These are phyloP conservation scores for Stichopus chloronotus DNA, from an alignment of 35 echinoderm and acorn worm species.

Conservation along the genomic window DNA sequence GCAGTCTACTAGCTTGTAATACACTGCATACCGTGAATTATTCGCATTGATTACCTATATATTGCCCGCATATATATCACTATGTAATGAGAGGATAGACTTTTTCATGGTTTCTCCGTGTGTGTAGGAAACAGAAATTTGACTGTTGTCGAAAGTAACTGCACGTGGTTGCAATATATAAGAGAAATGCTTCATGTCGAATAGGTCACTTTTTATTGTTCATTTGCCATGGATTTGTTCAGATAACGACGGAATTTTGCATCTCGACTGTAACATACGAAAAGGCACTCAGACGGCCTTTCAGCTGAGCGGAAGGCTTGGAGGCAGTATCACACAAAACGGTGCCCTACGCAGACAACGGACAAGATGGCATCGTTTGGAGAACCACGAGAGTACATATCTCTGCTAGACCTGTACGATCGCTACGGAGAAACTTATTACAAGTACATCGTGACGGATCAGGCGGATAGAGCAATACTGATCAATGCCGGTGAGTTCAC, in stretches of 20 bases:
- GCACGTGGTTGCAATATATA: not conserved
- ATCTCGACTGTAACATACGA: not conserved
- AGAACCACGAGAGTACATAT: conserved; percentile 4
- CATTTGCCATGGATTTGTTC: not conserved
- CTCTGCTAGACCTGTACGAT: not conserved
- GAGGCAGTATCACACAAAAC: no score
- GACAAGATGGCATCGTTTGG: conserved; percentile 42
- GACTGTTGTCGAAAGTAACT: not conserved
- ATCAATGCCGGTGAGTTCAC: conserved; percentile 42
- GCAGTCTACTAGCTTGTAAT: not conserved
- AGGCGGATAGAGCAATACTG: conserved; percentile 33
- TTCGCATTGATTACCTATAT: conserved; percentile 11
- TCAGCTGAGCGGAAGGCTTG: not conserved
- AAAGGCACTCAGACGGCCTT: not conserved
- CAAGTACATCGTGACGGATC: not conserved
- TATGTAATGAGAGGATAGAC: not conserved
- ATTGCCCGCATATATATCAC: not conserved
- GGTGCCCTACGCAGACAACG: no score
- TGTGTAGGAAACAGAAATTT: not conserved
- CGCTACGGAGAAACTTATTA: conserved; percentile 16
- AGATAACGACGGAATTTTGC: not conserved
- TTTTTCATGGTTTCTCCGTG: not conserved
- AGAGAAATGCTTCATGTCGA: not conserved
- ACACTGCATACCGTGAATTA: conserved; percentile 5
- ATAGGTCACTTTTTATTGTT: not conserved